Evolutionary conservation across 2,888 invertebrate species (phyloP), one percentile per base, ranked within the genome.

Genomic region (Drosophila formosana): DNA sequence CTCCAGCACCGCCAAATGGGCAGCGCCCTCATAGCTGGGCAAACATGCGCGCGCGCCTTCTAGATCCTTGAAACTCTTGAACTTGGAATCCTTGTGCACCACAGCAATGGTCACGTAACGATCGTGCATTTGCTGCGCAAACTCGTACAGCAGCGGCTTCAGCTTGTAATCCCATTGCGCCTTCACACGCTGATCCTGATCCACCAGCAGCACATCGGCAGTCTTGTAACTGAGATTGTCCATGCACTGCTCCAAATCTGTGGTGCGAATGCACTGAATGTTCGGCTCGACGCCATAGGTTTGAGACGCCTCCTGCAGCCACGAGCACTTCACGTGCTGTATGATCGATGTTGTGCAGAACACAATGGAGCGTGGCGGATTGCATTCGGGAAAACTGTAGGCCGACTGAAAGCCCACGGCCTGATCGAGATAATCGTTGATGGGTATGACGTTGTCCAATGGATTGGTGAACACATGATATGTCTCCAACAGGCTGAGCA

Each of bases 281-380:
- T 95, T 95, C 0, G 98, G 98, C 71, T 95, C 94, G 0, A 97
- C 93, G 0, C 97, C 96, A 81, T 96, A 95, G 3, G 96, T 96
- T 0, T 94, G 93, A 0, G 95, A 95, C 0, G 96, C 96, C 78
- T 96, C 95, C 66, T 95, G 94, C 84, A 97, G 90, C 95, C 96
- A 96, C 1, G 95, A 94, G 90, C 98, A 98, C 88, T 98, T 98
- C 53, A 94, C 94, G 69, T 94, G 94, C 83, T 96, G 96, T 0
- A 95, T 92, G 11, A 95, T 93, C 0, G 96, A 95, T 0, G 95
- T 94, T 0, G 96, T 95, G 88, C 97, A 97, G 50, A 95, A 90
- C 0, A 93, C 93, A 65, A 95, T 93, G 41, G 94, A 93, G 47
- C 95, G 93, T 0, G 95, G 95, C 0, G 95, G 95, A 89, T 95